A percentile compares a stretch with the other conserved stretches of the same genome.
Evolutionary conservation across 2,888 invertebrate genomes (phyloP).

Genomic region (Dexiosoma caninum): DNA sequence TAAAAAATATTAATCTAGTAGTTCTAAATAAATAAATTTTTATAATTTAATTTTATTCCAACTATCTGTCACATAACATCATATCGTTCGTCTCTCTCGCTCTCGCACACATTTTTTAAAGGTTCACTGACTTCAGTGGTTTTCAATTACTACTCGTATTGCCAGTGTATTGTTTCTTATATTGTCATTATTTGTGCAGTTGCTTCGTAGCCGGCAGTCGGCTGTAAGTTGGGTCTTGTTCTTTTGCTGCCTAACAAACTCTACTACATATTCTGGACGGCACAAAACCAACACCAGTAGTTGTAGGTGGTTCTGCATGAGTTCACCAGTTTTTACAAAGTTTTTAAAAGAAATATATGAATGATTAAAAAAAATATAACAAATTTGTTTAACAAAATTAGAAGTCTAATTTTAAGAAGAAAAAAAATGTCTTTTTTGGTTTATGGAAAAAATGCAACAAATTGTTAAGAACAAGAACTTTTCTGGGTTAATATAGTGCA

Average conservation of each 20-base stretch:
- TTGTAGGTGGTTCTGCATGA: slow-evolving; percentile 54
- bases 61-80: not conserved
- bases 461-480: not conserved
- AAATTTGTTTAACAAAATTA: slow-evolving; percentile 41
- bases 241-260: slow-evolving; percentile 6
- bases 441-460: not conserved
- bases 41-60: not conserved
- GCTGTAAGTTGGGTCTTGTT: slow-evolving; percentile 14
- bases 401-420: slow-evolving; percentile 3
- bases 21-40: slow-evolving; percentile 17
- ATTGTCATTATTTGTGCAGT: slow-evolving; percentile 15
- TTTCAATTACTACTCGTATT: slow-evolving; percentile 59
- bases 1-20: not conserved
- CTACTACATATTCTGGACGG: slow-evolving; percentile 12
- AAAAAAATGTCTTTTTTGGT: not conserved
- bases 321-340: slow-evolving; percentile 5
- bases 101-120: slow-evolving; percentile 39
- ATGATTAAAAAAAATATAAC: not conserved
- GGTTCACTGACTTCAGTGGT: slow-evolving; percentile 57
- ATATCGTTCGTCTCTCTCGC: not conserved
- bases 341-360: not conserved
- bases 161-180: slow-evolving; percentile 17
- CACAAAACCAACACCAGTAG: slow-evolving; percentile 31
- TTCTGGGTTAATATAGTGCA: slow-evolving; percentile 19
- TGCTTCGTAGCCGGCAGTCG: slow-evolving; percentile 3